A percentile compares a stretch with the other conserved stretches of the same genome.
Evolutionary conservation across 2,888 invertebrate species (phyloP).

Genomic region (Galerucella nymphaeae): DNA sequence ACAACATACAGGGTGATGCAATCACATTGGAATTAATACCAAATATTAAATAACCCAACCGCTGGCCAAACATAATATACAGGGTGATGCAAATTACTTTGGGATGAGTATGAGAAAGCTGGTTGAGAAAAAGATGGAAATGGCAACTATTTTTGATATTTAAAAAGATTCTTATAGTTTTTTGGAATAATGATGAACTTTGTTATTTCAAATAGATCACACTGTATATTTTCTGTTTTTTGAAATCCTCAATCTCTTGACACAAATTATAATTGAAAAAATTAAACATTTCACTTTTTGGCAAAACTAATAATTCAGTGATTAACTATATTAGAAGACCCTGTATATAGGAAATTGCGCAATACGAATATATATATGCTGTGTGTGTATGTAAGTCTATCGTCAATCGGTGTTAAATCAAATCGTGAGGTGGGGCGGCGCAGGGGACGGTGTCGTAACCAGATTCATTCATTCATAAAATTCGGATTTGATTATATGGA

Average conservation of each 20-base stretch:
- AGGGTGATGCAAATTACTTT: conserved; percentile 5
- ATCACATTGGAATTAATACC: not conserved
- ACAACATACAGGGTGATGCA: conserved; percentile 13
- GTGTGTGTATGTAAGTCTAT: conserved; percentile 20
- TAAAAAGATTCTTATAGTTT: too few relatives aligned
- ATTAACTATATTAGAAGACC: not conserved
- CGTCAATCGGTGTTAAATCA: conserved; percentile 28
- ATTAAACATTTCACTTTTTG: too few relatives aligned
- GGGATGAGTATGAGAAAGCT: too few relatives aligned
- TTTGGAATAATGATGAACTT: too few relatives aligned
- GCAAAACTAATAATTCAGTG: not conserved
- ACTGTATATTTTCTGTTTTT: too few relatives aligned
- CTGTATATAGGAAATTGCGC: conserved; percentile 27
- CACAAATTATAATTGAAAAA: too few relatives aligned
- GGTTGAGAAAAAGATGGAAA: too few relatives aligned
- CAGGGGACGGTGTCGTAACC: conserved; percentile 25
- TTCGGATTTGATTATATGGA: conserved; percentile 28
- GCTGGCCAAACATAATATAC: not conserved
- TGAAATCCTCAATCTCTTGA: too few relatives aligned
- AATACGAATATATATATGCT: not conserved
- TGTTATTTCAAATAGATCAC: too few relatives aligned
- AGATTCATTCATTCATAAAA: conserved; percentile 40
- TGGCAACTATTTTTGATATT: too few relatives aligned
- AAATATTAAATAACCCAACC: conserved; percentile 29
- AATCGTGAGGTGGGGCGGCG: conserved; percentile 14